A percentile compares a stretch with the other conserved stretches of the same genome.
Evolutionary conservation across 2,888 invertebrate species (phyloP).

Genomic region (Diabrotica balteata): DNA sequence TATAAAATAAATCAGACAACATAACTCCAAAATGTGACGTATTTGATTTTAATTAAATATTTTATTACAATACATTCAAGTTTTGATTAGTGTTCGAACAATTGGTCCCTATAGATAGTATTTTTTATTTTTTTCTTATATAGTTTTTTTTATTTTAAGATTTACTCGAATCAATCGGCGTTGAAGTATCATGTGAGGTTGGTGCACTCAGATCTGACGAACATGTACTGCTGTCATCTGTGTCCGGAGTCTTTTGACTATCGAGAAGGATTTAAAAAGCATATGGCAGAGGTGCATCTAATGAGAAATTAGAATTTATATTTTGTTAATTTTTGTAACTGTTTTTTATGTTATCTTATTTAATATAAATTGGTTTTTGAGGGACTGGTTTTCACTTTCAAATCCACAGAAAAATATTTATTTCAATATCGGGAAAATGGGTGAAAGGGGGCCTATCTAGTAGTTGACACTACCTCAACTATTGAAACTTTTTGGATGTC

Average conservation of each 20-base stretch:
- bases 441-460: background rate
- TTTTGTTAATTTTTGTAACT: conserved; percentile 36
- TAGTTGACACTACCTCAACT: too few species aligned
- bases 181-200: conserved; percentile 68
- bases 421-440: background rate
- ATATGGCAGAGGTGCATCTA: conserved; percentile 73
- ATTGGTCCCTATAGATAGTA: too few species aligned
- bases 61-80: too few species aligned
- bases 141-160: conserved; percentile 9
- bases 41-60: too few species aligned
- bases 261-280: conserved; percentile 73
- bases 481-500: too few species aligned
- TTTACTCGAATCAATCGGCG: conserved; percentile 74
- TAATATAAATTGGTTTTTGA: conserved; percentile 29
- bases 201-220: conserved; percentile 73
- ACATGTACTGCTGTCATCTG: conserved; percentile 72
- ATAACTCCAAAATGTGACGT: too few species aligned
- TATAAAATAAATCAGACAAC: too few species aligned
- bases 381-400: background rate
- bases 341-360: conserved; percentile 28
- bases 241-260: conserved; percentile 74
- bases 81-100: too few species aligned
- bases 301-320: conserved; percentile 64
- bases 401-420: background rate
- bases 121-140: background rate